Evolutionary conservation across 30 jellyfish, hydroid and myxozoan species (phyloP).

Genomic region (Cassiopea andromeda): DNA sequence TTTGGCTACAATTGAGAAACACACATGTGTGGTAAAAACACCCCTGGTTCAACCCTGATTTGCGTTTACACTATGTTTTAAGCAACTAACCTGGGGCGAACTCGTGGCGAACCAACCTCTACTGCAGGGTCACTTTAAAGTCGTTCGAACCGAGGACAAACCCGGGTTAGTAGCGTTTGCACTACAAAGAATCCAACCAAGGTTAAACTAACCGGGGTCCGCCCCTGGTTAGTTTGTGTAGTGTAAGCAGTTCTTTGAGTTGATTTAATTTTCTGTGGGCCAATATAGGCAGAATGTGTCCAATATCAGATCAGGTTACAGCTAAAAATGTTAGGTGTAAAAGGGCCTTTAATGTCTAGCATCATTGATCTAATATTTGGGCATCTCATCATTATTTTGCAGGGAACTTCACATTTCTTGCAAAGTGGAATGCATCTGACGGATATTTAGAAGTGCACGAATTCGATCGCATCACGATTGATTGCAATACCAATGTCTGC

Average conservation of each 20-base stretch:
- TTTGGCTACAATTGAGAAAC: no score
- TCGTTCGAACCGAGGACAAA: no score
- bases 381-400: neutral
- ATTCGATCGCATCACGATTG: neutral
- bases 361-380: neutral
- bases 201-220: neutral
- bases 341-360: neutral
- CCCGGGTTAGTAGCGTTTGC: no score
- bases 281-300: neutral
- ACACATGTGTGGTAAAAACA: no score
- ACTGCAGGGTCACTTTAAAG: no score
- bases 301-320: neutral
- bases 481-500: slow-evolving; percentile 19
- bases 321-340: neutral
- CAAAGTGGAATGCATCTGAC: neutral
- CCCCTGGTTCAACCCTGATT: no score
- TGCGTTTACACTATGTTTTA: no score
- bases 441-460: neutral
- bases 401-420: neutral
- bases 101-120: no score
- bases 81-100: no score
- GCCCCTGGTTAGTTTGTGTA: no score
- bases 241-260: neutral
- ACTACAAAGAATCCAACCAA: no score
- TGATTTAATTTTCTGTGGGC: neutral